Evolutionary conservation across 2,113 vertebrate species (phyloP).

Genomic region (Phasianus colchicus): DNA sequence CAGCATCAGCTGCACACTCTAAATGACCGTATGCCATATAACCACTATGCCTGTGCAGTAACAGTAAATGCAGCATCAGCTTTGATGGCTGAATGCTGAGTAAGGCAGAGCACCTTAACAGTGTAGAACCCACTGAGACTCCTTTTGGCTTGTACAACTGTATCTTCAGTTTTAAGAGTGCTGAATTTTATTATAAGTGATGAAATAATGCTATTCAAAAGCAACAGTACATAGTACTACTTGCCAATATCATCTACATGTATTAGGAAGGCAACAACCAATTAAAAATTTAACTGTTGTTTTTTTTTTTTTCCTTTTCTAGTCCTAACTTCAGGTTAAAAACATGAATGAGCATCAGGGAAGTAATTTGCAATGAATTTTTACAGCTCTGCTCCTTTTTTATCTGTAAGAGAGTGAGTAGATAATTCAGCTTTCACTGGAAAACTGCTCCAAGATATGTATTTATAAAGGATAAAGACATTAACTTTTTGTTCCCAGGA

Average conservation of each 20-base stretch:
- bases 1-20: neutral
- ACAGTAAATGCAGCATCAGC: neutral
- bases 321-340: constrained; percentile 28
- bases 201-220: neutral
- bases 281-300: neutral
- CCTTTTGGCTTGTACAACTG: neutral
- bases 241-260: neutral
- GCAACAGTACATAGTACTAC: neutral
- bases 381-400: constrained; percentile 3
- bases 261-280: neutral
- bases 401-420: neutral
- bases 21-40: neutral
- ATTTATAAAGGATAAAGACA: constrained; percentile 32
- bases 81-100: neutral
- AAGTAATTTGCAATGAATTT: constrained; percentile 3
- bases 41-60: neutral
- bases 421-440: neutral
- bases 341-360: constrained; percentile 20
- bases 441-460: constrained; percentile 12
- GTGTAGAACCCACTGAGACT: neutral
- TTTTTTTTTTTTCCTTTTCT: neutral
- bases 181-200: constrained; percentile 13
- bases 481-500: constrained; percentile 24
- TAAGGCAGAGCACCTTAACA: neutral
- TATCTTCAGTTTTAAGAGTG: neutral